Evolutionary conservation across 2,113 vertebrate genomes (phyloP).

Genomic region (Brachyhypopomus gauderio): DNA sequence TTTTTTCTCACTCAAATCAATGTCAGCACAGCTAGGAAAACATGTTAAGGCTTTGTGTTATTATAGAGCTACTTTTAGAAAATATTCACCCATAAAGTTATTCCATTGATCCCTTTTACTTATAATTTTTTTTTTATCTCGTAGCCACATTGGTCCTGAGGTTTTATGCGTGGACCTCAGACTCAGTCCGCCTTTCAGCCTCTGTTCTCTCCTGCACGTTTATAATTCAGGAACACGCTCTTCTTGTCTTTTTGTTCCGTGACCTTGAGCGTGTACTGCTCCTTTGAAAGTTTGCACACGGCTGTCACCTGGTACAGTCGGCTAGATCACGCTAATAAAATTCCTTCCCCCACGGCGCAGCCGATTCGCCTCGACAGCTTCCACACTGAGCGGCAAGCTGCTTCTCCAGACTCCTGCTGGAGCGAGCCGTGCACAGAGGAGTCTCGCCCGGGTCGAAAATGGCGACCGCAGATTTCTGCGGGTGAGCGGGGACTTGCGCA

Average conservation of each 20-base stretch:
- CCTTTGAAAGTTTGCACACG: slow-evolving; percentile 55
- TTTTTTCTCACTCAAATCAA: too few species aligned
- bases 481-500: background rate
- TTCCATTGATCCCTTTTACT: too few species aligned
- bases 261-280: slow-evolving; percentile 62
- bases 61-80: too few species aligned
- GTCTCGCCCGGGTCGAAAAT: slow-evolving; percentile 21
- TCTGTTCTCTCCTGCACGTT: background rate
- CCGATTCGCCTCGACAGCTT: slow-evolving; percentile 24
- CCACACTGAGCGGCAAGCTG: slow-evolving; percentile 9
- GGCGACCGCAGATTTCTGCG: slow-evolving; percentile 12
- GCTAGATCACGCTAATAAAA: slow-evolving; percentile 75
- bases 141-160: background rate
- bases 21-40: too few species aligned
- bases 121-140: background rate
- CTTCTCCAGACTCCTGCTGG: background rate
- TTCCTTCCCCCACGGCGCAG: slow-evolving; percentile 61
- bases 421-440: background rate
- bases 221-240: slow-evolving; percentile 17
- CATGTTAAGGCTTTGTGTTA: too few species aligned
- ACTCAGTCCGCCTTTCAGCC: background rate
- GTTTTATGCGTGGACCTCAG: background rate
- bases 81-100: too few species aligned
- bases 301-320: slow-evolving; percentile 70
- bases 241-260: slow-evolving; percentile 40